Conservation (phyloP, 2,113 vertebrate species). For the Atherinomorus stipes region DNA sequence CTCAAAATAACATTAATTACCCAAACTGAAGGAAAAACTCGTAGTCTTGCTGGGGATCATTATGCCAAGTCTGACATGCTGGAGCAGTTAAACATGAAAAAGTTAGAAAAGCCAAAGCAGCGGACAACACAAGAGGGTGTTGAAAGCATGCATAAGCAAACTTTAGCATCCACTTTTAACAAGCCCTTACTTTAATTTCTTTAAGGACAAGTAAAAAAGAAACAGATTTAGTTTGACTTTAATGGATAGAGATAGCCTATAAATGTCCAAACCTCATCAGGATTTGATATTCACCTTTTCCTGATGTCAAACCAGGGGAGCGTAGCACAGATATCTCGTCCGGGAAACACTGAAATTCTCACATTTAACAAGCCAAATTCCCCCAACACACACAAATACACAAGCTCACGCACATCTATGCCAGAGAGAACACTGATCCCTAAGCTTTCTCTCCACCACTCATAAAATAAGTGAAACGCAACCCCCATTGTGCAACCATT, state of each 20-base stretch:
- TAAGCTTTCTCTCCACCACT: conserved; percentile 45
- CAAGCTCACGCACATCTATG: conserved; percentile 28
- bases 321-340: conserved; percentile 40
- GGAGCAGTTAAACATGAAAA: background rate
- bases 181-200: conserved; percentile 22
- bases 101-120: too few relatives aligned
- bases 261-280: background rate
- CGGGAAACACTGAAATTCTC: conserved; percentile 62
- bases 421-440: conserved; percentile 39
- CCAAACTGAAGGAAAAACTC: conserved; percentile 9
- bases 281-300: background rate
- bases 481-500: conserved; percentile 72
- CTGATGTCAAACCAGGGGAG: conserved; percentile 35
- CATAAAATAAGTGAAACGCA: conserved; percentile 75
- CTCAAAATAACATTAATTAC: conserved; percentile 36
- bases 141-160: conserved; percentile 20
- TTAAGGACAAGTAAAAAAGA: background rate
- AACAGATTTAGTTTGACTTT: background rate
- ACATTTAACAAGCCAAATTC: conserved; percentile 69
- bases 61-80: conserved; percentile 16
- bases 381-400: conserved; percentile 19
- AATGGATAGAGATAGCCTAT: background rate
- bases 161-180: conserved; percentile 8
- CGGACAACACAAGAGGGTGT: background rate
- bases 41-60: conserved; percentile 3